A percentile compares a stretch with the other conserved stretches of the same genome.
Evolutionary conservation across 1,140 invertebrate species (phyloP).

Genomic region (Chionoecetes opilio): DNA sequence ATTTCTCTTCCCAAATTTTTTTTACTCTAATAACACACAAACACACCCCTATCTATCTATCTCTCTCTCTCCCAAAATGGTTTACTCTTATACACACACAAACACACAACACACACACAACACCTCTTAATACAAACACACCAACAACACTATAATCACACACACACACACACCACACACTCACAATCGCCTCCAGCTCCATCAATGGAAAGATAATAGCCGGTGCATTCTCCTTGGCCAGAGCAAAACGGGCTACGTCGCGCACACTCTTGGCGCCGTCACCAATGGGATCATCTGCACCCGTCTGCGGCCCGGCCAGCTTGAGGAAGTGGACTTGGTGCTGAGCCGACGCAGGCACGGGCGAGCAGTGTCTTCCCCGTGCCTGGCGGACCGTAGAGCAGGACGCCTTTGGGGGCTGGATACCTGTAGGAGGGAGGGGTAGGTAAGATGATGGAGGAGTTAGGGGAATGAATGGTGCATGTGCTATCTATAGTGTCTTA

Average conservation of each 20-base stretch:
- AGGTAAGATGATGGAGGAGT: too few relatives aligned
- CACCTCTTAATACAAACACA: too few relatives aligned
- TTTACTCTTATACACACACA: too few relatives aligned
- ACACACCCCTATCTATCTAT: too few relatives aligned
- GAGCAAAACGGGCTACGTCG: slow-evolving; percentile 98
- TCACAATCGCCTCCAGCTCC: slow-evolving; percentile 98
- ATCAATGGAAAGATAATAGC: slow-evolving; percentile 99
- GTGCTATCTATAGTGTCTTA: too few relatives aligned
- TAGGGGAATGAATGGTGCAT: background rate
- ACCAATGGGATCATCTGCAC: slow-evolving; percentile 99
- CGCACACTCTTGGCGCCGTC: slow-evolving; percentile 99
- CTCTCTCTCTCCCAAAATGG: too few relatives aligned
- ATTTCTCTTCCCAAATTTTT: too few relatives aligned
- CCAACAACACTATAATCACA: too few relatives aligned
- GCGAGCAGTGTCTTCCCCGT: slow-evolving; percentile 98
- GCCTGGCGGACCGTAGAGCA: slow-evolving; percentile 97
- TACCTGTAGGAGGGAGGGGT: slow-evolving; percentile 85
- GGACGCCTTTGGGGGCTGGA: slow-evolving; percentile 98
- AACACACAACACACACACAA: too few relatives aligned
- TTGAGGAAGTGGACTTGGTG: slow-evolving; percentile 99
- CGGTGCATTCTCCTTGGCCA: slow-evolving; percentile 99
- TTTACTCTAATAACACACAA: too few relatives aligned
- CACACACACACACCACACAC: too few relatives aligned
- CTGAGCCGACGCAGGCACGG: slow-evolving; percentile 98
- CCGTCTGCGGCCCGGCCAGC: slow-evolving; percentile 98